Percentiles rank a stretch among this genome's conserved stretches.
Conservation (phyloP, 1,140 invertebrate species). For the Drosophila repleta region DNA sequence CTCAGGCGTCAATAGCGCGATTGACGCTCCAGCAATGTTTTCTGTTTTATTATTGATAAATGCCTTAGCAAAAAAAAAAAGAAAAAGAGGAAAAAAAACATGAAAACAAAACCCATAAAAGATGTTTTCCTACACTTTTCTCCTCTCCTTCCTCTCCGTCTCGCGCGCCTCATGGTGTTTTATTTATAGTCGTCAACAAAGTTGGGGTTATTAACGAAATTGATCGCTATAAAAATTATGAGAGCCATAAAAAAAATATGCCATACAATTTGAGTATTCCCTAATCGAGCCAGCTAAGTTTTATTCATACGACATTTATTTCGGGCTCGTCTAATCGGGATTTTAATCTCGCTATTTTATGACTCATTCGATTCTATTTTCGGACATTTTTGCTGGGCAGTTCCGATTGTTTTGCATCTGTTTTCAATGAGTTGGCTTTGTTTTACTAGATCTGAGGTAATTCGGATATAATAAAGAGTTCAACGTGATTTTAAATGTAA, state of each 20-base stretch:
- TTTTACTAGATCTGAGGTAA: too few species aligned
- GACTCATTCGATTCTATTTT: too few species aligned
- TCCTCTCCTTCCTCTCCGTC: too few species aligned
- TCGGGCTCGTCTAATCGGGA: conserved; percentile 52
- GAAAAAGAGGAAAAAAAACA: not conserved
- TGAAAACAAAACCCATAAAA: conserved; percentile 44
- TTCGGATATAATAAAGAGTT: too few species aligned
- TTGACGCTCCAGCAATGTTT: conserved; percentile 41
- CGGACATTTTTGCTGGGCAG: too few species aligned
- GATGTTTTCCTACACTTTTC: conserved; percentile 18
- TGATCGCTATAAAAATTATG: conserved; percentile 68
- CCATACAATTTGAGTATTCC: conserved; percentile 45
- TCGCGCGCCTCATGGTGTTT: conserved; percentile 5
- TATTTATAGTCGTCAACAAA: conserved; percentile 58
- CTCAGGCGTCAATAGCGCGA: conserved; percentile 51
- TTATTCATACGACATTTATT: conserved; percentile 42
- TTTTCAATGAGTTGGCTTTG: too few species aligned
- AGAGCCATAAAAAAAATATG: conserved; percentile 55
- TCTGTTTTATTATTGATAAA: conserved; percentile 60
- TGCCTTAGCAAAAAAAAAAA: conserved; percentile 29
- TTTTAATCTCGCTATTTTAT: conserved; percentile 54
- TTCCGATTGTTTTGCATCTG: too few species aligned
- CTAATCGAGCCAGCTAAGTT: conserved; percentile 55
- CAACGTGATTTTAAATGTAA: too few species aligned
- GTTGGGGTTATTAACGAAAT: conserved; percentile 73